Percentiles rank a stretch among this genome's conserved stretches.
Conservation (phyloP, 1,140 invertebrate genomes). For the Pararge aegeria region DNA sequence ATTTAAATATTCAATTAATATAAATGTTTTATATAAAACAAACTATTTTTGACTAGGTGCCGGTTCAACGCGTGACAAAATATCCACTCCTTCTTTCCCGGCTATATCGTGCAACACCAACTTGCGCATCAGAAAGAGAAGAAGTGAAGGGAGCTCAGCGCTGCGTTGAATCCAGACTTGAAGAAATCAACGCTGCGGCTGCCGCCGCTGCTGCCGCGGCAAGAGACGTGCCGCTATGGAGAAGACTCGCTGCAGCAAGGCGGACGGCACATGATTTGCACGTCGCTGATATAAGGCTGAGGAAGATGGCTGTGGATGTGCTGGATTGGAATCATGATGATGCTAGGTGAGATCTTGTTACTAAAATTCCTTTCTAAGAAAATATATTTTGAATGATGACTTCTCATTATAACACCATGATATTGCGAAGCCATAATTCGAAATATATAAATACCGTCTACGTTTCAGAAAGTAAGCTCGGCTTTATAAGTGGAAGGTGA, state of each 20-base stretch:
- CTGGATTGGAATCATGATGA: slow-evolving; percentile 96
- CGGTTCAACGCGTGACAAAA: slow-evolving; percentile 94
- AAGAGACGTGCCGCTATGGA: slow-evolving; percentile 94
- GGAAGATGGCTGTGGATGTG: slow-evolving; percentile 95
- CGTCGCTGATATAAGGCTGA: slow-evolving; percentile 91
- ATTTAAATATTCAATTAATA: too few relatives aligned
- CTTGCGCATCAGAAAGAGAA: slow-evolving; percentile 88
- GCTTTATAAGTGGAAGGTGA: too few relatives aligned
- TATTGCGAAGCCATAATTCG: too few relatives aligned
- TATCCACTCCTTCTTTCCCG: slow-evolving; percentile 95
- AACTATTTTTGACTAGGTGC: slow-evolving; percentile 83
- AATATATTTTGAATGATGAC: not conserved
- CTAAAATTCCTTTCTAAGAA: too few relatives aligned
- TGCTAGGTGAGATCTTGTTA: slow-evolving; percentile 78
- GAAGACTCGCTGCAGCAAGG: slow-evolving; percentile 90
- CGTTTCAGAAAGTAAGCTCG: too few relatives aligned
- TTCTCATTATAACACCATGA: too few relatives aligned
- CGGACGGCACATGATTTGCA: slow-evolving; percentile 88
- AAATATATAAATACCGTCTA: too few relatives aligned
- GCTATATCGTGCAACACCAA: slow-evolving; percentile 94
- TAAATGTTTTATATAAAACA: slow-evolving; percentile 14
- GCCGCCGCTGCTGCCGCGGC: slow-evolving; percentile 90
- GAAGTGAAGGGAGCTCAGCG: slow-evolving; percentile 91
- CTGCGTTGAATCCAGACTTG: slow-evolving; percentile 95
- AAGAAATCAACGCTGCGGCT: slow-evolving; percentile 96